Evolutionary conservation across 2,888 invertebrate species (phyloP).

Genomic region (Notodonta dromedarius): DNA sequence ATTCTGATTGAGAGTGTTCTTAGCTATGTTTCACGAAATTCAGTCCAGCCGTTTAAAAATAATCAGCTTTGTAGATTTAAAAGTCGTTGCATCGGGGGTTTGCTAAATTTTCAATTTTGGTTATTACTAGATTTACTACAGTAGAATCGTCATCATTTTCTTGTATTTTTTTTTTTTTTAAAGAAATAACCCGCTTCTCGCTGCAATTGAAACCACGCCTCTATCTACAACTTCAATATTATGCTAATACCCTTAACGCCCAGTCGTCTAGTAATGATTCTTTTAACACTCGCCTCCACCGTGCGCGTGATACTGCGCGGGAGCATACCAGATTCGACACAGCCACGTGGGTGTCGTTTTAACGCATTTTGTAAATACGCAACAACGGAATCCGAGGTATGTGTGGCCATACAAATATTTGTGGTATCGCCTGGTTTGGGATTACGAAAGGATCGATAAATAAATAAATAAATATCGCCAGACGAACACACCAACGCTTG

Average conservation of each 20-base stretch:
- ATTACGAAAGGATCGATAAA: too few species aligned
- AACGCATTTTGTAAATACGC: slow-evolving; percentile 26
- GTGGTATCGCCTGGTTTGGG: not conserved
- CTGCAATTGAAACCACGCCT: slow-evolving; percentile 14
- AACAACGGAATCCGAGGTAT: slow-evolving; percentile 13
- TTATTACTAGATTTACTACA: too few species aligned
- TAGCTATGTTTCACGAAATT: too few species aligned
- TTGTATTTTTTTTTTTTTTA: too few species aligned
- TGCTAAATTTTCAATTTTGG: too few species aligned
- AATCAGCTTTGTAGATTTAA: too few species aligned
- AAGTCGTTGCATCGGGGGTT: too few species aligned
- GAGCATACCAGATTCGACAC: slow-evolving; percentile 41
- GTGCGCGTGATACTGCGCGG: slow-evolving; percentile 37
- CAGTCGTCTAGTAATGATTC: slow-evolving; percentile 35
- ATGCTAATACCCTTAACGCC: slow-evolving; percentile 43
- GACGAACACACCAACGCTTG: too few species aligned
- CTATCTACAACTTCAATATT: slow-evolving; percentile 27
- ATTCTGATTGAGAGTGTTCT: too few species aligned
- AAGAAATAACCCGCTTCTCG: slow-evolving; percentile 15
- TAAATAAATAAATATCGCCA: too few species aligned
- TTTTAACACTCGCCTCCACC: slow-evolving; percentile 28
- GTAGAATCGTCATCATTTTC: too few species aligned
- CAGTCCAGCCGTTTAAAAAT: too few species aligned
- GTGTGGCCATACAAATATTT: slow-evolving; percentile 1
- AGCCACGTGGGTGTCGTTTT: slow-evolving; percentile 22